Evolutionary conservation across 2,797 vertebrate genomes (phyloP).

Genomic region (Acanthurus leucopareius): DNA sequence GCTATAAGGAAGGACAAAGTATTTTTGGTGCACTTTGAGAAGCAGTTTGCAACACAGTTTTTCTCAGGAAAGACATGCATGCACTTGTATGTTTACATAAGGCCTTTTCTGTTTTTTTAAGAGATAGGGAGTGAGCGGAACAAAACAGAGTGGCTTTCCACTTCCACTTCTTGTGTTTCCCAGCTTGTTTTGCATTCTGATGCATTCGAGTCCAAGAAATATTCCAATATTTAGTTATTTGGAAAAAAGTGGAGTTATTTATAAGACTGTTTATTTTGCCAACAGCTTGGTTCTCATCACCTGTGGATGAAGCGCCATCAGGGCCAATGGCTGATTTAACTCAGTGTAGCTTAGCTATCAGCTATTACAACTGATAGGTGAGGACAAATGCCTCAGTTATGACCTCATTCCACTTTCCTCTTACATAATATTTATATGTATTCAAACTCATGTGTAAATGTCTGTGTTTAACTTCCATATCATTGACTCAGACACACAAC

Average conservation of each 20-base stretch:
- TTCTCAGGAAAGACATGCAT: neutral
- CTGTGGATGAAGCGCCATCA: neutral
- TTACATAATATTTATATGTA: neutral
- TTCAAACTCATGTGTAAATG: neutral
- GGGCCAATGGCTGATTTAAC: neutral
- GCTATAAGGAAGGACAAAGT: neutral
- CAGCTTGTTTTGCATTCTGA: neutral
- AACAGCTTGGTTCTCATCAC: neutral
- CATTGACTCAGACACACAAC: neutral
- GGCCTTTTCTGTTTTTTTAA: neutral
- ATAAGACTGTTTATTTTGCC: neutral
- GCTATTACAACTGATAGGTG: neutral
- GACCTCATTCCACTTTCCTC: conserved; percentile 2
- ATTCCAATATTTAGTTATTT: neutral
- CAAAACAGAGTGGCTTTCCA: neutral
- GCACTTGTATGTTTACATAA: conserved; percentile 21
- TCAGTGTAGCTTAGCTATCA: neutral
- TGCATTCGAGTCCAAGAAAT: neutral
- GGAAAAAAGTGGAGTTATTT: neutral
- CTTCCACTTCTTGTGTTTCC: neutral
- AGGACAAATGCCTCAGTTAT: conserved; percentile 1
- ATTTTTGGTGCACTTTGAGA: neutral
- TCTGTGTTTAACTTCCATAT: conserved; percentile 29
- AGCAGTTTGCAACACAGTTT: neutral
- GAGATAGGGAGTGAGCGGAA: conserved; percentile 1